Conservation (phyloP, 2,888 invertebrate species). For the Melinaea marsaeus region DNA sequence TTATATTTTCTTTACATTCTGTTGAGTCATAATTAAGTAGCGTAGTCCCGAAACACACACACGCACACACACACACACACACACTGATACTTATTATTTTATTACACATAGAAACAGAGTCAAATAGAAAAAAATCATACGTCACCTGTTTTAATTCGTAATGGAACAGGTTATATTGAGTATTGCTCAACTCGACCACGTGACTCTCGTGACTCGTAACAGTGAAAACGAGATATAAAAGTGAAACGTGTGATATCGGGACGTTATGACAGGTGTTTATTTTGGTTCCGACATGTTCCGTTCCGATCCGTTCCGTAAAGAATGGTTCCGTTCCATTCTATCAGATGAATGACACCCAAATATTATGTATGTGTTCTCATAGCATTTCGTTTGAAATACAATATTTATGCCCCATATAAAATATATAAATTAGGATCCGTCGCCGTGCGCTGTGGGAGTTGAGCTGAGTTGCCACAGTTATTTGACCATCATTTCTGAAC, state of each 20-base stretch:
- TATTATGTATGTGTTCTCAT: too few relatives aligned
- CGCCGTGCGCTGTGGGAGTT: too few relatives aligned
- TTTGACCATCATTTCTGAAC: too few relatives aligned
- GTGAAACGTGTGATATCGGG: constrained; percentile 50
- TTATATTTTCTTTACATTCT: not conserved
- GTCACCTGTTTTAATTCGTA: constrained; percentile 9
- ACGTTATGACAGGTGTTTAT: constrained; percentile 17
- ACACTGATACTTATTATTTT: not conserved
- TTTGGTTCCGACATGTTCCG: not conserved
- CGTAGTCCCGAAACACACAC: not conserved
- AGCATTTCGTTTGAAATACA: too few relatives aligned
- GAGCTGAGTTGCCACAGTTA: too few relatives aligned
- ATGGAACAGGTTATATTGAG: constrained; percentile 2
- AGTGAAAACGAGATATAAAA: constrained; percentile 48
- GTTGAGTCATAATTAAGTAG: not conserved
- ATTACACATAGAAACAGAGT: too few relatives aligned
- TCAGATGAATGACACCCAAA: too few relatives aligned
- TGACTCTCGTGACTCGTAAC: constrained; percentile 25
- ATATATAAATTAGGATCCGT: too few relatives aligned
- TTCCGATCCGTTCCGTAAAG: not conserved
- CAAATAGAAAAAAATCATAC: too few relatives aligned
- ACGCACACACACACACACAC: not conserved
- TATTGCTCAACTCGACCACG: constrained; percentile 19
- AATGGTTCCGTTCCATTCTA: not conserved
- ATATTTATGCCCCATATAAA: too few relatives aligned